Base-by-base conservation (phyloP, 2,888 invertebrate genomes). In the Empis stercorea region DNA sequence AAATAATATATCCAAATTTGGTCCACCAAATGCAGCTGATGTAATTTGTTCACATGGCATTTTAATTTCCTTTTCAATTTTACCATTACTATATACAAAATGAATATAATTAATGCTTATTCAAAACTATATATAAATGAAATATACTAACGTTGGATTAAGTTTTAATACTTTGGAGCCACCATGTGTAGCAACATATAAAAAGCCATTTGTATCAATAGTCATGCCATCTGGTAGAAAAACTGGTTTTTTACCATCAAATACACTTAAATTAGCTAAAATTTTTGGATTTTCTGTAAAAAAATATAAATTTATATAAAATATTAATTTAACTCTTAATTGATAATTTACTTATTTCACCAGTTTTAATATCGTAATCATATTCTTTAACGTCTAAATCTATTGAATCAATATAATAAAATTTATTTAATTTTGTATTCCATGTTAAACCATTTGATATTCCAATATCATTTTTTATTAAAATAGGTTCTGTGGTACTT, bases 391-490 rank as follows among this genome's bases (percentile, higher is more conserved):
- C 75, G 51, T 76, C 73, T 51, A 75, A 72, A 53, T 79, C 79
- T 37, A 78, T 72, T 4, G 84, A 81, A 67, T 87, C 87, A 1
- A 81, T 82, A 63, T 75, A 87, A 67, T 82, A 86, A 72, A 88
- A 80, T 20, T 78, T 79, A 47, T 74, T 76, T 52, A 72, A 69
- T 44, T 75, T 68, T 9, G 72, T 63, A 58, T 83, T 79, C 87
- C 87, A 89, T 46, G 84, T 81, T 34, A 88, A 68, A 0, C 88
- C 88, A 67, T 89, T 88, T 30, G 85, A 79, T 54, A 87, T 78
- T 54, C 78, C 76, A 16, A 84, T 64, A 49, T 66, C 60, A 15
- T 54, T 57, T 49, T 62, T 63, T 13, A 64, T 54, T 14, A 64
- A 55, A 43, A 62, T 47, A 10, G 57, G 49, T 7, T 57, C 51